phyloP scores from a whole-genome alignment of 1,140 invertebrate genomes.

The Drosophila sp. region DNA sequence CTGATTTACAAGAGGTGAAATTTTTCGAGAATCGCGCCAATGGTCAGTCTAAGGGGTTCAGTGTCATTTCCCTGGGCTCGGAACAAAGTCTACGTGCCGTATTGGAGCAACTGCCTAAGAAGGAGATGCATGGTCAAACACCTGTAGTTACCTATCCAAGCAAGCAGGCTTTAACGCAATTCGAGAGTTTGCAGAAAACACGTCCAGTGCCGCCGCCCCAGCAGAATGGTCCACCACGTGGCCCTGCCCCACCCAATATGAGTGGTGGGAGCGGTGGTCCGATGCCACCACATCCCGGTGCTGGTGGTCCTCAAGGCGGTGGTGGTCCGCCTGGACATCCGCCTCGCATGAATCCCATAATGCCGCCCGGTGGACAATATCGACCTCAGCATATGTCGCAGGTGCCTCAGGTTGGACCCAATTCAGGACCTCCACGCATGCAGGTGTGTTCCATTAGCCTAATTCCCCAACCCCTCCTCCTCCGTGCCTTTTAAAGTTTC shows the following conservation, averaged over 20 bases:
- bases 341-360: conserved; percentile 85
- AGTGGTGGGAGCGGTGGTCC: conserved; percentile 45
- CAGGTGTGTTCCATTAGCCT: conserved; percentile 63
- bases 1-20: conserved; percentile 98
- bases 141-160: conserved; percentile 97
- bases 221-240: conserved; percentile 83
- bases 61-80: conserved; percentile 95
- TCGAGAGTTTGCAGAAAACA: conserved; percentile 96
- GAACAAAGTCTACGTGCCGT: conserved; percentile 95
- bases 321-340: conserved; percentile 85
- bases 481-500: conserved; percentile 10
- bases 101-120: conserved; percentile 96
- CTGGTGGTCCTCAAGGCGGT: conserved; percentile 71
- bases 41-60: conserved; percentile 99
- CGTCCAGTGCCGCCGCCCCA: conserved; percentile 90
- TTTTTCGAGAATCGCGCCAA: conserved; percentile 99
- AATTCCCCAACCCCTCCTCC: no score
- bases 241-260: conserved; percentile 83
- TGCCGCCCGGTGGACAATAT: conserved; percentile 72
- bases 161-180: conserved; percentile 91
- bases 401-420: conserved; percentile 81
- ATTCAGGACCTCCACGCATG: conserved; percentile 80
- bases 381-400: conserved; percentile 83
- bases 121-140: conserved; percentile 96
- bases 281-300: conserved; percentile 83